These are phyloP conservation scores for Tipula unca DNA, from an alignment of 2,888 invertebrate species.

Conservation along the genomic window DNA sequence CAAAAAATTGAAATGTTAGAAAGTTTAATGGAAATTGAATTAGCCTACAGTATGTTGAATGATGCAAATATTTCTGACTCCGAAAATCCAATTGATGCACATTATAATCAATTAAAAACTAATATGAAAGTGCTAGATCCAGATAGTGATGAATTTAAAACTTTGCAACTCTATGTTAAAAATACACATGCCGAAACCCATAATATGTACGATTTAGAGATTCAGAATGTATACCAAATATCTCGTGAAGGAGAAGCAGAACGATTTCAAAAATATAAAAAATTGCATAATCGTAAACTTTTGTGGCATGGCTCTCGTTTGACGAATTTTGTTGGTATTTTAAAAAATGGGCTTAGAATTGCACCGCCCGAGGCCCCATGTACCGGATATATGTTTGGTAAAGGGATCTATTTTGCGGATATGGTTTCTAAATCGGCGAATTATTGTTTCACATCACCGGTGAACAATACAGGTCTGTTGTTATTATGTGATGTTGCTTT, in stretches of 20 bases:
- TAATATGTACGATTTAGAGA: conserved; percentile 57
- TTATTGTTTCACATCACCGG: conserved; percentile 73
- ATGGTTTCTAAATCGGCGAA: conserved; percentile 99
- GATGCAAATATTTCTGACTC: background rate
- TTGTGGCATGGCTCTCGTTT: conserved; percentile 96
- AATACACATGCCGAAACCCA: conserved; percentile 95
- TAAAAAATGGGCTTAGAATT: conserved; percentile 86
- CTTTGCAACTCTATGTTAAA: conserved; percentile 67
- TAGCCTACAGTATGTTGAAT: conserved; percentile 77
- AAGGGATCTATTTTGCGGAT: conserved; percentile 96
- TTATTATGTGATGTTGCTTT: conserved; percentile 92
- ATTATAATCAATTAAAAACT: conserved; percentile 82
- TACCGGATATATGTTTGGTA: conserved; percentile 95
- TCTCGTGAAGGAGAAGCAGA: conserved; percentile 70
- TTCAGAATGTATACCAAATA: conserved; percentile 55
- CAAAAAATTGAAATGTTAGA: conserved; percentile 76
- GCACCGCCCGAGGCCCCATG: conserved; percentile 97
- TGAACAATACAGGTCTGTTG: conserved; percentile 70
- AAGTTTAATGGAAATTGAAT: conserved; percentile 86
- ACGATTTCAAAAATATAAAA: conserved; percentile 77
- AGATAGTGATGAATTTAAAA: conserved; percentile 59
- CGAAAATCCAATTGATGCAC: conserved; percentile 63
- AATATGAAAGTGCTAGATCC: conserved; percentile 63
- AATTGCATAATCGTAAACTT: conserved; percentile 75
- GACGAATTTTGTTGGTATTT: conserved; percentile 92